Evolutionary conservation across 2,797 vertebrate genomes (phyloP).

Genomic region (Aulostomus chinensis): DNA sequence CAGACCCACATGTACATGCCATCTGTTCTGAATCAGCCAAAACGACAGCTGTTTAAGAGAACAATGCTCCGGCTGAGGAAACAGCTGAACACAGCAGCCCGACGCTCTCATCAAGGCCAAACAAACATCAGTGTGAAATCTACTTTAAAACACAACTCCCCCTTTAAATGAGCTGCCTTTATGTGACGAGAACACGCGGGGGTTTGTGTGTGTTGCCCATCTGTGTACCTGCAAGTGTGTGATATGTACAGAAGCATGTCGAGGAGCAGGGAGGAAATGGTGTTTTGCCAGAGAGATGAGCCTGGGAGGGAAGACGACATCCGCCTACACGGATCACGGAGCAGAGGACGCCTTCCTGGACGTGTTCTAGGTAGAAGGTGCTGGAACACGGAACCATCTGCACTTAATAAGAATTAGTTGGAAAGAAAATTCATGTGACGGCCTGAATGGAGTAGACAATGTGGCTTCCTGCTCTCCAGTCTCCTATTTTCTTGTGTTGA

Average conservation of each 20-base stretch:
- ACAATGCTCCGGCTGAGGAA: conserved; percentile 77
- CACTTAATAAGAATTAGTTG: background rate
- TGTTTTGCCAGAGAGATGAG: conserved; percentile 20
- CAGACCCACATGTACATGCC: conserved; percentile 73
- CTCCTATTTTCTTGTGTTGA: too few relatives aligned
- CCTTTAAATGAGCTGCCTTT: conserved; percentile 52
- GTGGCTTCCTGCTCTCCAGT: background rate
- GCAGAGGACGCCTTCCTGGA: conserved; percentile 22
- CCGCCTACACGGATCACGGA: conserved; percentile 23
- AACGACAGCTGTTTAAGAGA: conserved; percentile 86
- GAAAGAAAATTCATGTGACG: background rate
- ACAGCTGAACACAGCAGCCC: conserved; percentile 56
- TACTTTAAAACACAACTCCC: conserved; percentile 48
- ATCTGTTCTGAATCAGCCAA: conserved; percentile 85
- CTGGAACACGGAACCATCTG: conserved; percentile 23
- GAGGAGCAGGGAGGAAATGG: conserved; percentile 27
- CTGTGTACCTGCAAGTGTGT: conserved; percentile 43
- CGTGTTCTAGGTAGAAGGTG: conserved; percentile 25
- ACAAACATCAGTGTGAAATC: conserved; percentile 66
- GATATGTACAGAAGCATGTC: conserved; percentile 32
- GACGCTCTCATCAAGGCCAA: conserved; percentile 69
- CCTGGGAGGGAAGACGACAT: conserved; percentile 19
- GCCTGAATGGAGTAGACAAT: background rate
- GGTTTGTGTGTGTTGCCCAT: conserved; percentile 17
- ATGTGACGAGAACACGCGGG: conserved; percentile 35